A percentile compares a stretch with the other conserved stretches of the same genome.
phyloP scores from a whole-genome alignment of 2,888 invertebrate species.

The Macaria notata region DNA sequence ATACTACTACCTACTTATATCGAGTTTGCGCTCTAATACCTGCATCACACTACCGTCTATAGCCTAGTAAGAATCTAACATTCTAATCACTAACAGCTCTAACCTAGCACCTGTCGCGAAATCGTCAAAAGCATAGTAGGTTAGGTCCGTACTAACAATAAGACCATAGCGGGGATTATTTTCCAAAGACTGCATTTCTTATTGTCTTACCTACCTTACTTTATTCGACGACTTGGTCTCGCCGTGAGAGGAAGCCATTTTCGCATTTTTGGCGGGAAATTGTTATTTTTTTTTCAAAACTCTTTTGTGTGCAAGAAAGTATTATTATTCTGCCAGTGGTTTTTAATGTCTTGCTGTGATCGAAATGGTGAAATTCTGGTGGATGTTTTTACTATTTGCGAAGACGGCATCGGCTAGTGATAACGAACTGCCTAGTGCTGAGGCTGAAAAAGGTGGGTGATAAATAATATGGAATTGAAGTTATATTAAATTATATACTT shows the following conservation, averaged over 20 bases:
- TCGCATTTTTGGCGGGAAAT: slow-evolving; percentile 32
- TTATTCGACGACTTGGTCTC: slow-evolving; percentile 68
- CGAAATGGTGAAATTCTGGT: slow-evolving; percentile 78
- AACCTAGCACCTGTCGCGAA: slow-evolving; percentile 47
- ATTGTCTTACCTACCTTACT: slow-evolving; percentile 60
- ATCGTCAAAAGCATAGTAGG: slow-evolving; percentile 31
- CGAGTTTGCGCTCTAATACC: slow-evolving; percentile 69
- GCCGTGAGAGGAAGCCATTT: slow-evolving; percentile 62
- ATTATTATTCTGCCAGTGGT: slow-evolving; percentile 38
- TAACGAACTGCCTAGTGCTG: slow-evolving; percentile 61
- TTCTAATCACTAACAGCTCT: not conserved
- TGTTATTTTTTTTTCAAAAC: slow-evolving; percentile 37
- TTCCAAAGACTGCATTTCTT: slow-evolving; percentile 72
- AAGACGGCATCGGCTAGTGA: slow-evolving; percentile 74
- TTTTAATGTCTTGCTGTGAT: slow-evolving; percentile 67
- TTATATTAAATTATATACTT: no score
- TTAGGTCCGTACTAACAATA: slow-evolving; percentile 37
- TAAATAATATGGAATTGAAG: not conserved
- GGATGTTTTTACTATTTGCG: slow-evolving; percentile 76
- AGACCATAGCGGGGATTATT: slow-evolving; percentile 67
- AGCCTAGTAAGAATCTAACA: not conserved
- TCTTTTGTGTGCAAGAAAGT: slow-evolving; percentile 20
- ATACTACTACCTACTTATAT: slow-evolving; percentile 26
- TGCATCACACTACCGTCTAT: slow-evolving; percentile 12
- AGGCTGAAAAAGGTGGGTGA: slow-evolving; percentile 64